Base-by-base conservation (phyloP, 2,113 vertebrate species). In the Thunnus thynnus region DNA sequence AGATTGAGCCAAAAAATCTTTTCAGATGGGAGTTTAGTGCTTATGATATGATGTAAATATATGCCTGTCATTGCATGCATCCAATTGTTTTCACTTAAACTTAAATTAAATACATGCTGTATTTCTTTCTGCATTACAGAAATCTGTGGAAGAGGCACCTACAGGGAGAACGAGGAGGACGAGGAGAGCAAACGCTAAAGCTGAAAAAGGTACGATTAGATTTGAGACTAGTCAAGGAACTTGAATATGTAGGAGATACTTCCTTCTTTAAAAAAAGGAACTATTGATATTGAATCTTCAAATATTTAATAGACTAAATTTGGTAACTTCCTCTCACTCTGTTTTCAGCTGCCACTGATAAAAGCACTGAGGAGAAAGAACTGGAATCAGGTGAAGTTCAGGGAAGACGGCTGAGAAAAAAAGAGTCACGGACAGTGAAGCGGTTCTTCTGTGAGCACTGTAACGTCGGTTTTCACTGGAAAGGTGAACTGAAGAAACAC, bases 401-500 rank as follows among this genome's bases (percentile, higher is more conserved):
- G 48, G 69, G 62, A 5, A 52, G 75, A 32, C 63, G 27, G 25
- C 56, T 46, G 0, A 71, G 32, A 16, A 89, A 72, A 3, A 88
- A 44, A 0, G 82, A 86, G 8, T 50, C 71, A 0, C 79, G 48
- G 65, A 55, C 71, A 2, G 84, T 25, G 6, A 86, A 89, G 69
- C 84, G 83, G 5, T 92, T 91, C 58, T 76, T 82, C 63, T 93
- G 93, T 14, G 88, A 91, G 3, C 79, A 81, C 0, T 94, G 93
- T 9, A 5, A 76, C 36, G 20, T 36, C 0, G 80, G 84, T 0
- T 94, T 93, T 54, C 85, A 91, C 1, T 87, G 86, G 85, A 92
- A 92, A 88, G 78, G 83, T 0, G 91, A 93, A 1, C 11, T 94
- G 62, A 91, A 90, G 83, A 94, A 91, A 50, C 93, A 94, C 78